phyloP scores from a whole-genome alignment of 2,888 invertebrate genomes.

The Norana najaformis region DNA sequence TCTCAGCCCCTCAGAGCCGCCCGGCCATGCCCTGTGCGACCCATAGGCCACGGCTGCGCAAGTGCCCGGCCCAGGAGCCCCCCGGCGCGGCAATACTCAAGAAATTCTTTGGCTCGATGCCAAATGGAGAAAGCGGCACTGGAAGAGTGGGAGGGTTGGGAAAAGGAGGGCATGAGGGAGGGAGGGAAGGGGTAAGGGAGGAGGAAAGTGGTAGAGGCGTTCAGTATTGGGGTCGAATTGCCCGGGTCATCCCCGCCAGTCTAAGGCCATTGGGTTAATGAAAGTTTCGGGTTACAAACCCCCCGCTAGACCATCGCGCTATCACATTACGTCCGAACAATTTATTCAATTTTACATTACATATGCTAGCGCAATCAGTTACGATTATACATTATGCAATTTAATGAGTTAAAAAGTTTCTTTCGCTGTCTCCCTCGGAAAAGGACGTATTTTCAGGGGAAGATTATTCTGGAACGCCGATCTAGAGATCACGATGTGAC shows the following conservation, averaged over 20 bases:
- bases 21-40: neutral
- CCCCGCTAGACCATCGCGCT: too few species aligned
- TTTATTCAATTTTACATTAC: too few species aligned
- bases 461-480: too few species aligned
- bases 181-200: neutral
- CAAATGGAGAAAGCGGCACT: neutral
- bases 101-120: neutral
- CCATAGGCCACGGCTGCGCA: neutral
- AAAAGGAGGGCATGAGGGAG: neutral
- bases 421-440: too few species aligned
- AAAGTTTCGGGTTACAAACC: neutral
- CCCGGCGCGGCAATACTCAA: neutral
- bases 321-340: too few species aligned
- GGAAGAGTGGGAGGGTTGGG: neutral
- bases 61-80: neutral
- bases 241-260: neutral
- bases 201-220: neutral
- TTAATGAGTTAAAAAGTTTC: too few species aligned
- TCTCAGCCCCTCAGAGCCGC: neutral
- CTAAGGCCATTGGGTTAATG: neutral
- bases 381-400: too few species aligned
- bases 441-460: too few species aligned
- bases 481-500: too few species aligned
- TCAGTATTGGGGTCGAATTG: neutral
- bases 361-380: too few species aligned